Conservation (phyloP, 2,113 vertebrate genomes). For the Ammospiza caudacuta region DNA sequence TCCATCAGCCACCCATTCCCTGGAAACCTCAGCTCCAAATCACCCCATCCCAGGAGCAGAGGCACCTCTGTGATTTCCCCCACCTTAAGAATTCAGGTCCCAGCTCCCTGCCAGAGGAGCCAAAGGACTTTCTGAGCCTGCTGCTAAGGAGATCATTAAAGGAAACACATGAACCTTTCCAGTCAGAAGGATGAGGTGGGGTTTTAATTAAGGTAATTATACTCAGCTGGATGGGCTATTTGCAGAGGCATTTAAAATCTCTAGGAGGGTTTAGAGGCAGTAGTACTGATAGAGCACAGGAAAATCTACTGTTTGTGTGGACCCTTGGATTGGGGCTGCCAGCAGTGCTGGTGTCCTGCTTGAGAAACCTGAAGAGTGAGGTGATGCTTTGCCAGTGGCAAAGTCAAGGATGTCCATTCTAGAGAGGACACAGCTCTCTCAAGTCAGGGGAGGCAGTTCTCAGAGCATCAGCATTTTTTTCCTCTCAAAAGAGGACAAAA, state of each 20-base stretch:
- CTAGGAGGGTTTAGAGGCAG: neutral
- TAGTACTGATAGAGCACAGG: rapidly evolving
- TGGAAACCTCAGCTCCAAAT: neutral
- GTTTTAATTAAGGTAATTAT: slow-evolving; percentile 68
- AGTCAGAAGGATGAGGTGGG: slow-evolving; percentile 51
- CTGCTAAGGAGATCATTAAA: slow-evolving; percentile 52
- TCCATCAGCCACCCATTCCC: neutral
- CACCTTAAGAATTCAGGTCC: neutral
- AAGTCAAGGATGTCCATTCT: neutral
- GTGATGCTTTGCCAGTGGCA: neutral
- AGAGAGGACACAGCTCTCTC: neutral
- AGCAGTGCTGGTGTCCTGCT: neutral
- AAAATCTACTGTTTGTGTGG: rapidly evolving
- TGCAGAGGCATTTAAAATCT: slow-evolving; percentile 46
- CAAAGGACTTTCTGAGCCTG: neutral
- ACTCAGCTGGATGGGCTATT: slow-evolving; percentile 61
- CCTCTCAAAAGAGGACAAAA: neutral
- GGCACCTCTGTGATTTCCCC: neutral
- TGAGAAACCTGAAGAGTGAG: neutral
- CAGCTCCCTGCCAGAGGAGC: neutral
- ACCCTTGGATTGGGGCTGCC: neutral
- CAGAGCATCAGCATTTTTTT: neutral
- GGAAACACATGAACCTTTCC: slow-evolving; percentile 13
- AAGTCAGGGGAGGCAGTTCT: neutral
- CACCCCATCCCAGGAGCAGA: neutral